Evolutionary conservation across 1,140 invertebrate genomes (phyloP), one percentile per base, ranked within the genome.

Genomic region (Berghia stephanieae): DNA sequence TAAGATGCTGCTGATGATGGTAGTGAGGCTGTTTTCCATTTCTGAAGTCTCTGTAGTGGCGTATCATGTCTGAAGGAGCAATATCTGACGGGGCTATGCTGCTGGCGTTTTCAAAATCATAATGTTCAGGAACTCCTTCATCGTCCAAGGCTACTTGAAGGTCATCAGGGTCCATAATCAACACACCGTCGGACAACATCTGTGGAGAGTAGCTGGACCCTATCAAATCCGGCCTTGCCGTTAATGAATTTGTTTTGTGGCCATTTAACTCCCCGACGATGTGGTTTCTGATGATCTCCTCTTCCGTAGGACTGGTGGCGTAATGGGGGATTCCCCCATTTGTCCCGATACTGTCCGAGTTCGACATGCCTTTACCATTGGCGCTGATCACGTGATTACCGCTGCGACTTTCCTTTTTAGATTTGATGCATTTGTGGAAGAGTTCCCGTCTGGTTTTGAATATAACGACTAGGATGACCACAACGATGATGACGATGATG

Each of bases 81-180:
- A 98, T 98, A 88, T 98, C 97, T 16, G 96, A 97, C 0, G 97
- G 96, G 0, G 97, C 97, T 80, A 99, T 98, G 0, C 96, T 97
- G 87, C 96, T 97, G 0, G 96, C 96, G 89, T 98, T 98, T 89
- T 99, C 97, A 71, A 99, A 90, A 88, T 99, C 97, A 85, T 99
- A 98, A 86, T 97, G 96, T 87, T 98, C 97, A 0, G 96, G 96
- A 80, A 95, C 92, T 87, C 98, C 96, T 0, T 86, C 85, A 70
- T 84, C 81, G 76, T 93, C 43, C 43, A 76, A 21, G 31, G 74
- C 18, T 34, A 44, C 67, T 38, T 42, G 44, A 24, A 75, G 31
- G 21, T 52, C 68, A 42, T 36, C 49, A 3, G 63, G 49, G 42
- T 80, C 84, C 67, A 87, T 86, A 90, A 86, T 88, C 72, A 87